A percentile compares a stretch with the other conserved stretches of the same genome.
Evolutionary conservation across 2,113 vertebrate species (phyloP).

Genomic region (Neopipo cinnamomea): DNA sequence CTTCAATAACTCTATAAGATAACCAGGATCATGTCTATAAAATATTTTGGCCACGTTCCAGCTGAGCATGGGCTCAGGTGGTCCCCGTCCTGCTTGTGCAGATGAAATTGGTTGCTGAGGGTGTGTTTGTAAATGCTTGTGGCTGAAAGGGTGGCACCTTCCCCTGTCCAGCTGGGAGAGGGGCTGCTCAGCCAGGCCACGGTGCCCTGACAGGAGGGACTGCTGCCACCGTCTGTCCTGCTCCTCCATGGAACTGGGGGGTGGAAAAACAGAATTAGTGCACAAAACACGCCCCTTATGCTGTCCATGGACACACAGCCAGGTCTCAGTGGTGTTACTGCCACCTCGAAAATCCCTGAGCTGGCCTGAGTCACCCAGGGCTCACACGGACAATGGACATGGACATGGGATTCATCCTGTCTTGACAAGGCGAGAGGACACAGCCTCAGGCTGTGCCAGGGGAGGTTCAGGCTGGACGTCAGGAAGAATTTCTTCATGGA

Average conservation of each 20-base stretch:
- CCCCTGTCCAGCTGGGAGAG: background rate
- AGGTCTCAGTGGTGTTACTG: background rate
- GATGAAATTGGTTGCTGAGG: rapidly evolving
- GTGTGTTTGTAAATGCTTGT: rapidly evolving
- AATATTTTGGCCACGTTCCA: background rate
- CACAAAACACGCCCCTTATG: rapidly evolving
- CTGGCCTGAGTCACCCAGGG: background rate
- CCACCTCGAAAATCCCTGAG: background rate
- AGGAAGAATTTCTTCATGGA: background rate
- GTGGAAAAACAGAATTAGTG: background rate
- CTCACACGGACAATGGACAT: rapidly evolving
- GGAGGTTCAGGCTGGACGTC: background rate
- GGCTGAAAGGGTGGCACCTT: too few species aligned
- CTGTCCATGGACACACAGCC: background rate
- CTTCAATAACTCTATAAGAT: background rate
- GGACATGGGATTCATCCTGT: background rate
- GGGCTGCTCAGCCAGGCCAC: background rate
- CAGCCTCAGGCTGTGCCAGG: background rate
- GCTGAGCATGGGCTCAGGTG: rapidly evolving
- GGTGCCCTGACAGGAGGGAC: background rate
- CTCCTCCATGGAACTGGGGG: background rate
- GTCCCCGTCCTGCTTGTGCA: rapidly evolving
- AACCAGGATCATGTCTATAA: background rate
- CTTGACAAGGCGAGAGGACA: background rate
- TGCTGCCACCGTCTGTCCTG: rapidly evolving